Evolutionary conservation across 2,888 invertebrate species (phyloP), one percentile per base, ranked within the genome.

Genomic region (Nomada fucata): DNA sequence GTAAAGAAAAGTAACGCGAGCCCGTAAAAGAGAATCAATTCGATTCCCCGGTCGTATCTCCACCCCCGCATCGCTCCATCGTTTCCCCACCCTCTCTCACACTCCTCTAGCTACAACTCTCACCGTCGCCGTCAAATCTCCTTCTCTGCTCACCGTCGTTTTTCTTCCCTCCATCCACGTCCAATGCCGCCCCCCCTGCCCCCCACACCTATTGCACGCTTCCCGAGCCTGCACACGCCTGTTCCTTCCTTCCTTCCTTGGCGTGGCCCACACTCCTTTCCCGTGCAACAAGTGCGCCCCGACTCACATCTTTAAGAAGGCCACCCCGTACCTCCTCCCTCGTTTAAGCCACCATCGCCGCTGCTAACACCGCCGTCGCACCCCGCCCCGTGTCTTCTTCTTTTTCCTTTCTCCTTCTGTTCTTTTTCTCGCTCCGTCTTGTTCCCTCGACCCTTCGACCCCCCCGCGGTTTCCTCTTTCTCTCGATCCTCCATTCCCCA

Each of bases 21-120:
- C 82, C 90, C 90, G 90, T 93, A 92, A 93, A 93, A 91, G 91
- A 90, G 91, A 93, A 93, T 93, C 93, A 93, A 93, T 93, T 93
- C 91, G 91, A 93, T 93, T 93, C 89, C 88, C 83, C 44, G 77
- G 87, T 83, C 86, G 88, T 84, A 76, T 84, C 82, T 73, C 69
- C 76, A 13, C 42, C 70, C 76, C 76, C 70, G 68, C 73, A 67
- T 76, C 53, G 1, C 82, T 76, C 64, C 72, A 73, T 85, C 79
- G 63, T 77, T 85, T 81, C 86, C 79, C 85, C 83, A 72, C 85
- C 76, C 87, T 61, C 55, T 11, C 55, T 29, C 20, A 13, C 44
- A n/a, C 44, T 23, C 23, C 23, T 23, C 65, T 53, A 53, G 63
- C 64, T 77, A 63, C 84, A 71, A 84, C 83, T 82, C 79, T 73